phyloP scores from a whole-genome alignment of 2,888 invertebrate genomes.

The Entomobrya multifasciata region DNA sequence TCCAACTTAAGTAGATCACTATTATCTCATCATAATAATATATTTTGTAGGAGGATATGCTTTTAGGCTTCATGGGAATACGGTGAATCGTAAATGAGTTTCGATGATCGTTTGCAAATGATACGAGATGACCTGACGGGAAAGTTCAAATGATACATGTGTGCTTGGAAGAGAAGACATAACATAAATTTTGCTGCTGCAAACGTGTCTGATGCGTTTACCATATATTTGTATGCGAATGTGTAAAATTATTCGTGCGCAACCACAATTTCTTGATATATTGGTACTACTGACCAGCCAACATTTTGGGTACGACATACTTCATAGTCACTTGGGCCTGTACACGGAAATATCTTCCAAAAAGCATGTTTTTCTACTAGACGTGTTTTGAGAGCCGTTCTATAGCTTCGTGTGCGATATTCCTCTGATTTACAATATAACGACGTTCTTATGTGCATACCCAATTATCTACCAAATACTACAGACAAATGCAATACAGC shows the following conservation, averaged over 20 bases:
- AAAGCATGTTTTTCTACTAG: no score
- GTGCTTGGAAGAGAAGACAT: constrained; percentile 7
- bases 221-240: no score
- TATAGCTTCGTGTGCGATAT: no score
- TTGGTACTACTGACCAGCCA: no score
- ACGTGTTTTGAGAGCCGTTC: no score
- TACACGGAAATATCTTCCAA: no score
- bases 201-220: background rate
- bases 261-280: background rate
- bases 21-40: no score
- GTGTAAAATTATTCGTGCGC: no score
- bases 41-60: background rate
- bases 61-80: background rate
- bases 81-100: constrained; percentile 44
- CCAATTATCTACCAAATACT: background rate
- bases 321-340: no score
- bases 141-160: constrained; percentile 15
- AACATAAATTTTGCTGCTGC: background rate
- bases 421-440: constrained; percentile 32
- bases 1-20: no score
- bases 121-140: constrained; percentile 55
- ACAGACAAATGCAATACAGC: background rate
- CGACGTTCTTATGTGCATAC: background rate
- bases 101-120: constrained; percentile 42
- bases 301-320: no score